phyloP scores from a whole-genome alignment of 1,140 invertebrate species.

The Arion vulgaris region DNA sequence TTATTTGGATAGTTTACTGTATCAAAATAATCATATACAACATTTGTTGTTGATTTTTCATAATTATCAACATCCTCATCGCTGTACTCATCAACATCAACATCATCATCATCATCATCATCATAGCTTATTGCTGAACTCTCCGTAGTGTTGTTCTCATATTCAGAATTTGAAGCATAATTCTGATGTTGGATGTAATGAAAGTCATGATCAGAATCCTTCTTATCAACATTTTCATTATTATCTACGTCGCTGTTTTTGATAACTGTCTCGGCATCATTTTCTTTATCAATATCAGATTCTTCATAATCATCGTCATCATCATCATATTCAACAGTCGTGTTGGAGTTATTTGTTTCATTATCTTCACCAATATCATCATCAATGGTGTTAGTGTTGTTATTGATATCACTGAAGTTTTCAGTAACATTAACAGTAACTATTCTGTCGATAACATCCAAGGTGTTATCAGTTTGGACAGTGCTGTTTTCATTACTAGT shows the following conservation, averaged over 20 bases:
- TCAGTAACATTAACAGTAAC: slow-evolving; percentile 1
- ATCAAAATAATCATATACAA: slow-evolving; percentile 13
- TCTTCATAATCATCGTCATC: slow-evolving; percentile 23
- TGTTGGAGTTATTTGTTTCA: neutral
- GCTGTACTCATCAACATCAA: neutral
- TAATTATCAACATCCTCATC: neutral
- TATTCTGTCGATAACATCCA: slow-evolving; percentile 23
- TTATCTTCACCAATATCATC: slow-evolving; percentile 1
- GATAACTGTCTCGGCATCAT: neutral
- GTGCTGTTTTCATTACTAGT: neutral
- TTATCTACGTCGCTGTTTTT: neutral
- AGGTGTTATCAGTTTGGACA: too few species aligned
- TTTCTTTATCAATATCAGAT: neutral
- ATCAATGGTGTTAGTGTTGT: neutral
- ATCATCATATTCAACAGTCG: neutral
- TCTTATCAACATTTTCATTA: neutral
- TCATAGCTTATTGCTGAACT: neutral
- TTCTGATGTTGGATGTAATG: neutral
- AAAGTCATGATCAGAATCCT: neutral
- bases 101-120: neutral
- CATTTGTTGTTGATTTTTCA: neutral
- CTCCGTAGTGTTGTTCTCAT: neutral
- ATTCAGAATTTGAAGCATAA: neutral
- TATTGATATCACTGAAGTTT: neutral
- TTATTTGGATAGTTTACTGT: too few species aligned